Evolutionary conservation across 2,113 vertebrate species (phyloP), one percentile per base, ranked within the genome.

Genomic region (Prunella himalayana): DNA sequence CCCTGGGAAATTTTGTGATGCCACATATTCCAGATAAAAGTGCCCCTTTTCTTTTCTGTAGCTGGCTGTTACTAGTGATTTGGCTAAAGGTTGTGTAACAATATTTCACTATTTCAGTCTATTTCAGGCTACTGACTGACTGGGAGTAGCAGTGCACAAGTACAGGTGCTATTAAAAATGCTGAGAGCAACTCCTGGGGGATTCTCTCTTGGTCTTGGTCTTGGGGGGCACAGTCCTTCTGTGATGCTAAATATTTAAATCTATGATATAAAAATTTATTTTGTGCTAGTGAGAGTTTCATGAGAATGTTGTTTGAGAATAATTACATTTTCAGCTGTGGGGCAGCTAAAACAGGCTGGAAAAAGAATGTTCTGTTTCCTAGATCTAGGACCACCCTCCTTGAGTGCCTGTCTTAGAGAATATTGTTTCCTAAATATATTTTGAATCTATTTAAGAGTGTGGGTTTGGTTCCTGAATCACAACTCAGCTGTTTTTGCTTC

Each of bases 281-380:
- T 91, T 85, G 13, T 82, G 19, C 33, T 91, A 82, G 18, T 73
- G 37, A 84, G 77, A 57, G 14, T 89, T 92, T 49, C 12, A 8
- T 53, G 31, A 51, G 21, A 71, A 30, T 61, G 24, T 81, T 77
- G 16, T 15, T 54, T 79, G n/a, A 72, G 31, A 76, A 61, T 75
- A 86, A 88, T 60, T 60, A n/a, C 19, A 17, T 86, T 84, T 88
- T 72, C 53, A 82, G n/a, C 49, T 51, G 8, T 68, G 14, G 24
- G 53, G n/a, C 64, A 56, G 61, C n/a, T 84, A 39, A 75, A 92
- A 37, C 13, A 72, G 44, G 41, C 18, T 57, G 60, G 73, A 82
- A 88, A 23, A 89, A 85, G 5, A 64, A 80, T 82, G 23, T 44
- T 82, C 49, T 85, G 10, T 90, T 94, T 91, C 14, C 41, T 78